Base-by-base conservation (phyloP, 1,140 invertebrate genomes). In the Chionoecetes opilio region DNA sequence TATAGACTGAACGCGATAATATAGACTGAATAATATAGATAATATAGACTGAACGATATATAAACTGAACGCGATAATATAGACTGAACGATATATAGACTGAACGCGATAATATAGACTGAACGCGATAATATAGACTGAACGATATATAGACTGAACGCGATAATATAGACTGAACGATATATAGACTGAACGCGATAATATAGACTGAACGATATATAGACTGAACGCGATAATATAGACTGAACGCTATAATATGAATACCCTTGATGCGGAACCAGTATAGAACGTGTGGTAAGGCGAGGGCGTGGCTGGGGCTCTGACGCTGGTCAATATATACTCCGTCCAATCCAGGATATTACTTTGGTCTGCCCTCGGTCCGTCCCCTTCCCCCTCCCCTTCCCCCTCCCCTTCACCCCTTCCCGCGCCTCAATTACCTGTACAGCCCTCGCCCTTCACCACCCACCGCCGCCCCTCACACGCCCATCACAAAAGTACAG, bases 341-440 rank as follows among this genome's bases (percentile, higher is more conserved):
- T 75, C 63, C 63, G 63, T 75, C 63, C 63, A 75, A 75, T 75
- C 63, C 63, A 75, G 63, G 63, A 75, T 75, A 75, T 75, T 75
- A 75, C 63, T n/a, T 75, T 26, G 63, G 63, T 75, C 63, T n/a
- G 63, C 63, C 63, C 63, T 75, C 21, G n/a, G 21, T 26, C 63
- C 9, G 21, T 2, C 63, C 63, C 63, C 63, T 75, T 75, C 63
- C 63, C 63, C 21, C 63, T 8, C 63, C 21, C 21, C 63, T n/a
- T n/a, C n/a, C n/a, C n/a, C n/a, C n/a, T n/a, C 63, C 63, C 9
- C 63, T 2, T 3, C 63, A 75, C 63, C 63, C 63, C 63, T 75
- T 75, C 63, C 63, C 63, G 63, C 63, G 0, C 63, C 21, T n/a
- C 63, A 75, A 75, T 75, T 75, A 75, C 63, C 63, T 75, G 63